Conservation (phyloP, 1,140 invertebrate species). For the Papilio glaucus region DNA sequence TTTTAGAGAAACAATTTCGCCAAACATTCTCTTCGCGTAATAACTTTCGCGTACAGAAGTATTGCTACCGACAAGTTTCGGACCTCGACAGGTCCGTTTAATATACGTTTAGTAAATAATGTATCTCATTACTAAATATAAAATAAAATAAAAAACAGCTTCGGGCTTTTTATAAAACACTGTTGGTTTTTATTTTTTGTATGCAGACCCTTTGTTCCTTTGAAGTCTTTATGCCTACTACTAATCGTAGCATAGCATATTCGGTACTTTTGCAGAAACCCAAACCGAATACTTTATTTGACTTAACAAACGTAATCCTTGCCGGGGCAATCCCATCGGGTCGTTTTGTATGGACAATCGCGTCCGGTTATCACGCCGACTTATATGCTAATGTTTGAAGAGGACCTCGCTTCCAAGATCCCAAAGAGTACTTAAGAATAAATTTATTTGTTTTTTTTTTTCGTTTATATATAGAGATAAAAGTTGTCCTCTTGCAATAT, state of each 20-base stretch:
- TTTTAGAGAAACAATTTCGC: no score
- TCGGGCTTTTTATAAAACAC: no score
- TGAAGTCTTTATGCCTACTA: background rate
- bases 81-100: no score
- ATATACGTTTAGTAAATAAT: no score
- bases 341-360: slow-evolving; percentile 20
- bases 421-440: slow-evolving; percentile 19
- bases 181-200: background rate
- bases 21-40: no score
- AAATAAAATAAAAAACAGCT: no score
- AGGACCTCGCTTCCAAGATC: background rate
- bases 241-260: slow-evolving; percentile 25
- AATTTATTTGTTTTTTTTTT: background rate
- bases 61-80: no score
- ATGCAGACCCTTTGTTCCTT: slow-evolving; percentile 19
- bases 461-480: background rate
- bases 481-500: no score
- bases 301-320: slow-evolving; percentile 25
- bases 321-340: slow-evolving; percentile 9
- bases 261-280: background rate
- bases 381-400: slow-evolving; percentile 22
- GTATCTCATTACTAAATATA: no score
- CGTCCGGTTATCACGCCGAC: background rate
- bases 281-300: slow-evolving; percentile 2
- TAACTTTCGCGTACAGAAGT: no score